A percentile compares a stretch with the other conserved stretches of the same genome.
Evolutionary conservation across 2,888 invertebrate species (phyloP).

Genomic region (Temnothorax unifasciatus): DNA sequence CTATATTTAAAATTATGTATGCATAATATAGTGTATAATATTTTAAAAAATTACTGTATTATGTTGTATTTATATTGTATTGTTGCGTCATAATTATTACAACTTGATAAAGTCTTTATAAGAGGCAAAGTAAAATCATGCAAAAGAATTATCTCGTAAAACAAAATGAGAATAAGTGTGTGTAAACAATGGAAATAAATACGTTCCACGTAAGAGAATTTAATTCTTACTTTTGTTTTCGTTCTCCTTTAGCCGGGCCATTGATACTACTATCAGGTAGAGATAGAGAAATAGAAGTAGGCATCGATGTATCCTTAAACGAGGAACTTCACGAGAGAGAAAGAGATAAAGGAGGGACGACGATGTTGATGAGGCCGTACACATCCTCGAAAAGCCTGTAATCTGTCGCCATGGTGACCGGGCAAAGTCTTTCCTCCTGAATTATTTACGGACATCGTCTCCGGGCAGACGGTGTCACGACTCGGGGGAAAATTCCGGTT

Average conservation of each 20-base stretch:
- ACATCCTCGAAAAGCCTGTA: slow-evolving; percentile 75
- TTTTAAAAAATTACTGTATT: background rate
- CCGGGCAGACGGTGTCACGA: slow-evolving; percentile 73
- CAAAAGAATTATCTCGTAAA: background rate
- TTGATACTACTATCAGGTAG: slow-evolving; percentile 25
- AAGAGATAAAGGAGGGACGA: slow-evolving; percentile 52
- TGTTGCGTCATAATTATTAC: background rate
- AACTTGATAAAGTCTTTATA: background rate
- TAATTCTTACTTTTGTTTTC: slow-evolving; percentile 6
- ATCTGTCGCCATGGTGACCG: slow-evolving; percentile 82
- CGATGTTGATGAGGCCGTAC: slow-evolving; percentile 65
- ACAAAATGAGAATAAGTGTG: background rate
- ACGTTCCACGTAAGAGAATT: background rate
- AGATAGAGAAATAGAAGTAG: slow-evolving; percentile 51
- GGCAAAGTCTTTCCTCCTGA: slow-evolving; percentile 80
- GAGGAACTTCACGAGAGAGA: slow-evolving; percentile 24
- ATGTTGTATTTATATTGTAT: background rate
- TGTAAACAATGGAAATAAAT: background rate
- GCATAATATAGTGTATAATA: background rate
- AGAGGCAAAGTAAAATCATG: background rate
- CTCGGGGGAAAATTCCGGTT: slow-evolving; percentile 73
- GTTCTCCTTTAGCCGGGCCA: background rate
- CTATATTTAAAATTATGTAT: background rate
- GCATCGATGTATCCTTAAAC: slow-evolving; percentile 16
- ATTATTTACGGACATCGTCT: slow-evolving; percentile 81